phyloP scores from a whole-genome alignment of 2,797 vertebrate species.

The Halcyon leucocephala region DNA sequence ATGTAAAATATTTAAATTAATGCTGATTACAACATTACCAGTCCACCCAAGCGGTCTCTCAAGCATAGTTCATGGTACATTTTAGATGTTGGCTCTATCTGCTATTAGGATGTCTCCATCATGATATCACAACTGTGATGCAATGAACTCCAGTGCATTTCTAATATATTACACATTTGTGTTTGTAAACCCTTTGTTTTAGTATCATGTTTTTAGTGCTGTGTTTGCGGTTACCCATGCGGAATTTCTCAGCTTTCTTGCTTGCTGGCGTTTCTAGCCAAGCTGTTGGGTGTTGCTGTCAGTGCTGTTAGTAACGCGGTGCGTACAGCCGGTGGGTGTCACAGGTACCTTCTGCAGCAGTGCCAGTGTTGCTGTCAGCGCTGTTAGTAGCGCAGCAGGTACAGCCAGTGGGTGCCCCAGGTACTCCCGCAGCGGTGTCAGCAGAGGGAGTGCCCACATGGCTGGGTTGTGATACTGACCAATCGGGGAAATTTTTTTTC shows the following conservation, averaged over 20 bases:
- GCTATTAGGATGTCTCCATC: background rate
- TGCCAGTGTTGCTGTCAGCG: slow-evolving; percentile 17
- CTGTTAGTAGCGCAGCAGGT: background rate
- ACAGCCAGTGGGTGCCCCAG: slow-evolving; percentile 3
- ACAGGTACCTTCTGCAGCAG: slow-evolving; percentile 23
- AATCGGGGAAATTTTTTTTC: background rate
- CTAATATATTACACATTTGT: background rate
- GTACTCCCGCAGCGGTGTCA: slow-evolving; percentile 54
- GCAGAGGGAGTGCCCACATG: slow-evolving; percentile 73
- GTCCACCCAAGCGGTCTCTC: background rate
- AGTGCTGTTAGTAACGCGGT: background rate
- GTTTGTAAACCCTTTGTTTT: background rate
- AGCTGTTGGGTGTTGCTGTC: background rate
- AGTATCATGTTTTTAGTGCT: background rate
- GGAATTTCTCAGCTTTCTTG: background rate
- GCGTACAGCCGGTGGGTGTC: background rate
- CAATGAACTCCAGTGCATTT: background rate
- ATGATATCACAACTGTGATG: background rate
- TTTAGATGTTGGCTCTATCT: background rate
- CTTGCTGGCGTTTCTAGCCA: background rate
- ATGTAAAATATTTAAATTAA: background rate
- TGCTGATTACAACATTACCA: background rate
- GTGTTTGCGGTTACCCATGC: background rate
- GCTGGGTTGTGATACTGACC: background rate
- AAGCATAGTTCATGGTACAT: background rate